A percentile compares a stretch with the other conserved stretches of the same genome.
phyloP scores from a whole-genome alignment of 2,888 invertebrate species.

The Diarsia brunnea region DNA sequence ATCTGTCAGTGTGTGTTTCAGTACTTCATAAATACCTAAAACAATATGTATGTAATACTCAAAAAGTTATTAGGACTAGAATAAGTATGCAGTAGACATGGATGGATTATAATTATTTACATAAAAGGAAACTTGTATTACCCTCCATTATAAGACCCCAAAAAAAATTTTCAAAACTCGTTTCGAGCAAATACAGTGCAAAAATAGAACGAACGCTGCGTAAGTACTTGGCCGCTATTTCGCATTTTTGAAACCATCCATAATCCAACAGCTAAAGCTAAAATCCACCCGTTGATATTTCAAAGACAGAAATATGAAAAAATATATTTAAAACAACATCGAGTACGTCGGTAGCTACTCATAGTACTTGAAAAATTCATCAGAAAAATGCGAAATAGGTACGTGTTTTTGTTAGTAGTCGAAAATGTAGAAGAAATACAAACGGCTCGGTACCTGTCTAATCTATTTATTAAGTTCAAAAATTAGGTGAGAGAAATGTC shows the following conservation, averaged over 20 bases:
- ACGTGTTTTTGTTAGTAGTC: background rate
- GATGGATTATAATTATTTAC: background rate
- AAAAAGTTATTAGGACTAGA: background rate
- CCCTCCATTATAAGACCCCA: background rate
- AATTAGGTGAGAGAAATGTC: conserved; percentile 43
- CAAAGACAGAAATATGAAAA: conserved; percentile 10
- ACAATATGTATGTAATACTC: background rate
- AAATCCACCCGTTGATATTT: conserved; percentile 37
- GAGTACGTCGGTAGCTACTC: conserved; percentile 13
- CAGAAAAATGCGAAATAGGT: background rate
- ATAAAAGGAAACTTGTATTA: background rate
- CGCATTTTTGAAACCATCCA: conserved; percentile 10
- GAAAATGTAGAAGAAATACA: background rate
- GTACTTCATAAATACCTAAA: background rate
- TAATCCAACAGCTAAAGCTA: conserved; percentile 28
- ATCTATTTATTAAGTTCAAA: conserved; percentile 39
- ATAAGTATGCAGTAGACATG: background rate
- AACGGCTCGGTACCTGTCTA: background rate
- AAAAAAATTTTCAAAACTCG: background rate
- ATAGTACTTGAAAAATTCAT: background rate
- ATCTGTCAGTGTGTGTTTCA: background rate
- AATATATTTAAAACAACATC: background rate
- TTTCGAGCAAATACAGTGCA: background rate
- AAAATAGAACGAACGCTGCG: conserved; percentile 11
- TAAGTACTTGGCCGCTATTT: conserved; percentile 13